A percentile compares a stretch with the other conserved stretches of the same genome.
Conservation (phyloP, 2,797 vertebrate genomes). For the Sebastes matsubarae region DNA sequence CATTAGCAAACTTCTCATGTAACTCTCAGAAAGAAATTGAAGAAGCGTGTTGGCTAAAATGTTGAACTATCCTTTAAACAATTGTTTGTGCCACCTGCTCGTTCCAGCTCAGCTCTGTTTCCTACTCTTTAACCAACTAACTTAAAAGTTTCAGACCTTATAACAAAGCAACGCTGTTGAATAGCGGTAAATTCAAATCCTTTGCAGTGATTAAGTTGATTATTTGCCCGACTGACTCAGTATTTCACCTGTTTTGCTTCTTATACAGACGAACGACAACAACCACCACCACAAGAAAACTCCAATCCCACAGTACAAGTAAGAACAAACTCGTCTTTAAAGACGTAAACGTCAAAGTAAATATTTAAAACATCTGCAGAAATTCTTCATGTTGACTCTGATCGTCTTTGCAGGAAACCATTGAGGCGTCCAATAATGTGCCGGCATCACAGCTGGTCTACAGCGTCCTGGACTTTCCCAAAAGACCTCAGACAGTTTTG, state of each 20-base stretch:
- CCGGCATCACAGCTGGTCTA: slow-evolving; percentile 50
- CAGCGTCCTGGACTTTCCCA: slow-evolving; percentile 73
- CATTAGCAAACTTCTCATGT: not conserved
- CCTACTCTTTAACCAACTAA: not conserved
- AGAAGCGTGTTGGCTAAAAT: not conserved
- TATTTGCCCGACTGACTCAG: not conserved
- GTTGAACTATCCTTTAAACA: not conserved
- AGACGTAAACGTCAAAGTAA: not conserved
- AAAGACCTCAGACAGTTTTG: slow-evolving; percentile 21
- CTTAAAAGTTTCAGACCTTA: not conserved
- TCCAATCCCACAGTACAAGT: slow-evolving; percentile 55
- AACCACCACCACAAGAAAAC: not conserved
- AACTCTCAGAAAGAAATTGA: not conserved
- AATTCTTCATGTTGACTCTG: not conserved
- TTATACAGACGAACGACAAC: slow-evolving; percentile 36
- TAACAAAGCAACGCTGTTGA: not conserved
- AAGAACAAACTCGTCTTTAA: not conserved
- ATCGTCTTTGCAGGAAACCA: slow-evolving; percentile 42
- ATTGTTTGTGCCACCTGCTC: not conserved
- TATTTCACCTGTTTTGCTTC: not conserved
- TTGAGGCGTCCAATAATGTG: not conserved
- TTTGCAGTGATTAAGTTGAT: not conserved
- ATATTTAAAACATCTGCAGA: not conserved
- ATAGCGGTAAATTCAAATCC: not conserved
- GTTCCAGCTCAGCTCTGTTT: not conserved